These are phyloP conservation scores for Drosophila trapezifrons DNA, from an alignment of 1,140 invertebrate genomes.

Conservation along the genomic window DNA sequence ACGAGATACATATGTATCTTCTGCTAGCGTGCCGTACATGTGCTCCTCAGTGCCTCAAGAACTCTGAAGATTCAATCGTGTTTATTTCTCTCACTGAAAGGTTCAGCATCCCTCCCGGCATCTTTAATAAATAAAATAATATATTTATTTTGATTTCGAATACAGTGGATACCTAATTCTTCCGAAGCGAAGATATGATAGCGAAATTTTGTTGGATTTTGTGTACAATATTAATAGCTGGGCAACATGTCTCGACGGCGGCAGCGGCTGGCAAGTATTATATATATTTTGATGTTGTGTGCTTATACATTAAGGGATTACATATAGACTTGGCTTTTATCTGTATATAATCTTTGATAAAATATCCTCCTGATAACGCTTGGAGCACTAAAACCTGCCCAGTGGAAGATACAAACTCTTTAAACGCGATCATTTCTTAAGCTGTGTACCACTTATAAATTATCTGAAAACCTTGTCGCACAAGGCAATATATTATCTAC, in stretches of 20 bases:
- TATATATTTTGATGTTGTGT: constrained; percentile 9
- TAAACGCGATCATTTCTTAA: background rate
- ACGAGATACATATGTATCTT: constrained; percentile 10
- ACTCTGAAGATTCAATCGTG: constrained; percentile 17
- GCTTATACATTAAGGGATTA: background rate
- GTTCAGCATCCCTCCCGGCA: constrained; percentile 8
- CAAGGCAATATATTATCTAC: constrained; percentile 11
- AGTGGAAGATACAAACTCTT: background rate
- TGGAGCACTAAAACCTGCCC: background rate
- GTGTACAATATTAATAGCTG: constrained; percentile 16
- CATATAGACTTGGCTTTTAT: constrained; percentile 2
- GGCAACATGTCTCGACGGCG: constrained; percentile 6
- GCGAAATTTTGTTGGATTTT: constrained; percentile 8
- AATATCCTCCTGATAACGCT: background rate
- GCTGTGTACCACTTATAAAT: background rate
- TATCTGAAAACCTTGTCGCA: constrained; percentile 1
- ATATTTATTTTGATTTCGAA: background rate
- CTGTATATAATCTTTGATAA: background rate
- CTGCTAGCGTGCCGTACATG: constrained; percentile 12
- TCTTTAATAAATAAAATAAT: background rate
- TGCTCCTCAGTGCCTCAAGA: constrained; percentile 5
- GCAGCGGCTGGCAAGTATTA: constrained; percentile 8
- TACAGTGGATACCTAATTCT: background rate
- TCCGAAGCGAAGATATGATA: background rate
- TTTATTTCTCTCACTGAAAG: constrained; percentile 17